phyloP scores from a whole-genome alignment of 2,888 invertebrate species.

The Phanerotoma sp. region DNA sequence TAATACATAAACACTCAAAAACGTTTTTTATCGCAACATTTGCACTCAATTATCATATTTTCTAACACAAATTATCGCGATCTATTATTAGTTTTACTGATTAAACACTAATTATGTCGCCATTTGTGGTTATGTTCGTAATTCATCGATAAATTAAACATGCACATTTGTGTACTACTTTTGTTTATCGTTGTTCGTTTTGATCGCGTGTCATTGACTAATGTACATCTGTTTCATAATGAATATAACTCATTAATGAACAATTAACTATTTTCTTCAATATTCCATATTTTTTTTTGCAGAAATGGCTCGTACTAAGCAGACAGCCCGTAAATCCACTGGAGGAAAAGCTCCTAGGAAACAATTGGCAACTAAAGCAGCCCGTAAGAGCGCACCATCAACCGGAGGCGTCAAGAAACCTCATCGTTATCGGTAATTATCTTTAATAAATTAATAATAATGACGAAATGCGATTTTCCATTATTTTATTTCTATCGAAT shows the following conservation, averaged over 20 bases:
- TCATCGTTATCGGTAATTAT: constrained; percentile 72
- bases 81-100: too few species aligned
- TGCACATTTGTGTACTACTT: too few species aligned
- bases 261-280: not conserved
- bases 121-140: too few species aligned
- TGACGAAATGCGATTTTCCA: too few species aligned
- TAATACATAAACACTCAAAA: constrained; percentile 11
- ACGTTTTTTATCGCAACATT: not conserved
- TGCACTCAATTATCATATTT: not conserved
- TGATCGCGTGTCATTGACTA: too few species aligned
- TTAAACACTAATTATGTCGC: too few species aligned
- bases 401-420: constrained; percentile 95
- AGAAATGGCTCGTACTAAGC: constrained; percentile 40
- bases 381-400: constrained; percentile 89
- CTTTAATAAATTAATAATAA: not conserved
- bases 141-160: too few species aligned
- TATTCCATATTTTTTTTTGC: constrained; percentile 1
- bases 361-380: constrained; percentile 72
- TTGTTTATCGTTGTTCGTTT: too few species aligned
- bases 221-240: too few species aligned
- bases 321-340: constrained; percentile 38
- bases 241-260: too few species aligned
- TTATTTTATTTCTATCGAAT: too few species aligned
- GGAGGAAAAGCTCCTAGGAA: constrained; percentile 39
- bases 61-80: too few species aligned